Conservation (phyloP, 2,113 vertebrate species). For the Grammomys surdaster region DNA sequence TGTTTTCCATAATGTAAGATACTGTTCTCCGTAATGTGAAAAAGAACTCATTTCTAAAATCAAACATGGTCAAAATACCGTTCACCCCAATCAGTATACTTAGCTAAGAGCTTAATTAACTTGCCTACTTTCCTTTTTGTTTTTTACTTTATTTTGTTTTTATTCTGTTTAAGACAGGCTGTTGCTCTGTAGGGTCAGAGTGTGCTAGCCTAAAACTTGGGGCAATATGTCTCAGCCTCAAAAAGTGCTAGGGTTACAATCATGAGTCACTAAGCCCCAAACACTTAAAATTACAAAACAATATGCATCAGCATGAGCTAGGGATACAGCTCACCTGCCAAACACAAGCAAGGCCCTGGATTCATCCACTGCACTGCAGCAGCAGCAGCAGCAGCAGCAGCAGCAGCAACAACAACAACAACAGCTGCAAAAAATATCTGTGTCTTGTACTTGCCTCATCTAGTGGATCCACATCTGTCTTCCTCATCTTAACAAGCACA, state of each 20-base stretch:
- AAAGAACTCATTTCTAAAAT: constrained; percentile 59
- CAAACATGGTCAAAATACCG: constrained; percentile 28
- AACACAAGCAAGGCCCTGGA: not conserved
- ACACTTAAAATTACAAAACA: not conserved
- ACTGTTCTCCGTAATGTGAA: constrained; percentile 3
- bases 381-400: no score
- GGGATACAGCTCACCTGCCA: not conserved
- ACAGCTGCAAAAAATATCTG: not conserved
- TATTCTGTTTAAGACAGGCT: not conserved
- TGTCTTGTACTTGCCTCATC: constrained; percentile 91
- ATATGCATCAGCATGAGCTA: not conserved
- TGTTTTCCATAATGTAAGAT: not conserved
- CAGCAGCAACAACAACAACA: no score
- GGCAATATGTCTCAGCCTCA: not conserved
- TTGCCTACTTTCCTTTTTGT: not conserved
- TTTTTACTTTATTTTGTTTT: not conserved
- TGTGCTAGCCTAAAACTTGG: not conserved
- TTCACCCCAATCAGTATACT: not conserved
- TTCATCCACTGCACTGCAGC: not conserved
- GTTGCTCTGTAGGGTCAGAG: not conserved
- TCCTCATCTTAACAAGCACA: constrained; percentile 95
- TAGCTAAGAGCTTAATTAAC: not conserved
- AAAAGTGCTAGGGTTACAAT: not conserved
- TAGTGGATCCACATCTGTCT: constrained; percentile 94
- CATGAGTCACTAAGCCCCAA: not conserved